phyloP scores from a whole-genome alignment of 2,797 vertebrate species.

The Oreonectes daqikongensis region DNA sequence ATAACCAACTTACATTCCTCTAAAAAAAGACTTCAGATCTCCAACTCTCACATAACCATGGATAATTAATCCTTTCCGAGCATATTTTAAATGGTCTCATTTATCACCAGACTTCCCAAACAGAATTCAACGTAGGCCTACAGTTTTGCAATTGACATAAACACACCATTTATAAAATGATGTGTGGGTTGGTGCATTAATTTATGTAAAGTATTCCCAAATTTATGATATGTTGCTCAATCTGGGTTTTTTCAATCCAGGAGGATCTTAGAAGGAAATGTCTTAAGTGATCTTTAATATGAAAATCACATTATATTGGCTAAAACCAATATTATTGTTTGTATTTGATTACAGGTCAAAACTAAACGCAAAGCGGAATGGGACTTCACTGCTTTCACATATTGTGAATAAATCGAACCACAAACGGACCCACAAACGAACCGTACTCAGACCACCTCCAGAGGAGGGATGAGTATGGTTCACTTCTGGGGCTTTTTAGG shows the following conservation, averaged over 20 bases:
- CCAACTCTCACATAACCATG: slow-evolving; percentile 50
- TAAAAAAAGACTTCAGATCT: not conserved
- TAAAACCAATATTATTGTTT: too few relatives aligned
- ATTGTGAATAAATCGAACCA: too few relatives aligned
- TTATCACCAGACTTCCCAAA: slow-evolving; percentile 59
- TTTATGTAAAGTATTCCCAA: slow-evolving; percentile 49
- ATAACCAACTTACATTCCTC: slow-evolving; percentile 34
- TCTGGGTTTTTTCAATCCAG: slow-evolving; percentile 41
- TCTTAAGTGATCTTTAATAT: slow-evolving; percentile 58
- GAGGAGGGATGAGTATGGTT: too few relatives aligned
- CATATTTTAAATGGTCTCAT: slow-evolving; percentile 61
- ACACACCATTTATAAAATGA: too few relatives aligned
- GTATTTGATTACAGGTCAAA: too few relatives aligned
- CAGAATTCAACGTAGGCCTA: slow-evolving; percentile 69
- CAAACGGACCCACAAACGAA: too few relatives aligned
- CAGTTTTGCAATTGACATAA: slow-evolving; percentile 69
- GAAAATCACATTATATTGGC: slow-evolving; percentile 56
- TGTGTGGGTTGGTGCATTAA: too few relatives aligned
- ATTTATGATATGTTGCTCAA: slow-evolving; percentile 59
- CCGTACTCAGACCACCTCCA: too few relatives aligned
- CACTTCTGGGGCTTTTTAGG: too few relatives aligned
- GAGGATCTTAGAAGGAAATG: slow-evolving; percentile 54
- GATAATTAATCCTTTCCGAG: slow-evolving; percentile 62
- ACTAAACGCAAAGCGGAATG: too few relatives aligned
- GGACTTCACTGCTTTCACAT: too few relatives aligned